These are phyloP conservation scores for Taurulus bubalis DNA, from an alignment of 2,113 vertebrate genomes.

Conservation along the genomic window DNA sequence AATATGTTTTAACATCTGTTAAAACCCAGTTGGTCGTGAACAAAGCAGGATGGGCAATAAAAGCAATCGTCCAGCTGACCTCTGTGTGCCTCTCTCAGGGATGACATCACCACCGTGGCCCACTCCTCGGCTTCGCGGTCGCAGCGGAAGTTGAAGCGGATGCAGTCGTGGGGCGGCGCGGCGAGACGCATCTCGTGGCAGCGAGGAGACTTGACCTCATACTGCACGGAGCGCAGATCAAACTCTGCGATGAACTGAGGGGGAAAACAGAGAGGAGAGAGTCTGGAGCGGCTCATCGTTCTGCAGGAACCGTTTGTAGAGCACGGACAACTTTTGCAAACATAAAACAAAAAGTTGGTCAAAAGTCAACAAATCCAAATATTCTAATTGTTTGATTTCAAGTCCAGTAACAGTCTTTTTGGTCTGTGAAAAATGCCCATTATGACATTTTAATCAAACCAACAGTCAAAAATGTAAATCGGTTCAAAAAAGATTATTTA, in stretches of 20 bases:
- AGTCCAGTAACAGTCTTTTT: too few relatives aligned
- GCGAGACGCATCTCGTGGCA: constrained; percentile 84
- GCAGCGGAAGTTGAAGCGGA: constrained; percentile 86
- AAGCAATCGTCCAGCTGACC: constrained; percentile 69
- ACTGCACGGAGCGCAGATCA: constrained; percentile 83
- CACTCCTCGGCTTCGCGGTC: constrained; percentile 89
- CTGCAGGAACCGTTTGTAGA: background rate
- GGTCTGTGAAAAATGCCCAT: background rate
- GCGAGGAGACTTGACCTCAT: constrained; percentile 81
- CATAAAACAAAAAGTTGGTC: background rate
- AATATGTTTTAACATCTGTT: background rate
- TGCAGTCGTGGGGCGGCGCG: constrained; percentile 76
- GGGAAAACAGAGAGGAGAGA: background rate
- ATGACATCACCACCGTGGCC: constrained; percentile 89
- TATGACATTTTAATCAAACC: background rate
- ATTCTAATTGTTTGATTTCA: background rate
- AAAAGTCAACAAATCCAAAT: background rate
- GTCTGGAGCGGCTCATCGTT: background rate
- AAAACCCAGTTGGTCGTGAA: background rate
- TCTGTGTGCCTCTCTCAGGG: constrained; percentile 86
- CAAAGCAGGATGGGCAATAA: background rate
- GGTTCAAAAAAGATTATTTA: too few relatives aligned
- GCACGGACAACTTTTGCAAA: background rate
- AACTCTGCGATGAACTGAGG: constrained; percentile 85
- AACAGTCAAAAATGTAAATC: background rate